A percentile compares a stretch with the other conserved stretches of the same genome.
Evolutionary conservation across 2,113 vertebrate genomes (phyloP).

Genomic region (Opisthocomus hoazin): DNA sequence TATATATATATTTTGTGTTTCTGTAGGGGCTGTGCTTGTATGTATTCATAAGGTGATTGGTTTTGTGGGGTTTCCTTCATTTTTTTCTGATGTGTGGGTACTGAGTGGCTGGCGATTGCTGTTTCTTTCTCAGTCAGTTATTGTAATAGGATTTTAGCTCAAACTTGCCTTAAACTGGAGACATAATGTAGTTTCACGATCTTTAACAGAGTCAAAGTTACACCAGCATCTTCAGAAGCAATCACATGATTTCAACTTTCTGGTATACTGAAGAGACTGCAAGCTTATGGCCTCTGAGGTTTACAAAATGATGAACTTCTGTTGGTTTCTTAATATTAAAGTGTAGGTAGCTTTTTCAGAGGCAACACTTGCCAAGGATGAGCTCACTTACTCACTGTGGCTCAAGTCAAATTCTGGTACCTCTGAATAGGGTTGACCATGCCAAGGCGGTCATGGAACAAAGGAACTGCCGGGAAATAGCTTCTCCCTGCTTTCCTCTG

Average conservation of each 20-base stretch:
- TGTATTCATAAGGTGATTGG: not conserved
- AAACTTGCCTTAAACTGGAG: not conserved
- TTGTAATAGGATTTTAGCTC: not conserved
- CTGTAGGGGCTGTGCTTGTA: not conserved
- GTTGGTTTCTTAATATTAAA: not conserved
- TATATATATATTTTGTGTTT: not conserved
- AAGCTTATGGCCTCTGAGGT: not conserved
- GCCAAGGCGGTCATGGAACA: not conserved
- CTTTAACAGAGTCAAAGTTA: not conserved
- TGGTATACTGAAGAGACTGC: not conserved
- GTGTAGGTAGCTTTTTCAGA: not conserved
- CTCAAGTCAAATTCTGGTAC: not conserved
- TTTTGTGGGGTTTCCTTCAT: not conserved
- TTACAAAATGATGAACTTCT: not conserved
- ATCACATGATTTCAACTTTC: not conserved
- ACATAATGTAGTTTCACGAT: not conserved
- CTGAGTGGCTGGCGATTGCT: not conserved
- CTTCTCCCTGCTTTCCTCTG: not conserved
- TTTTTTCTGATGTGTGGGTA: not conserved
- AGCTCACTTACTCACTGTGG: not conserved
- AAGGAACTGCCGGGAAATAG: accelerated
- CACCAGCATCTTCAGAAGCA: not conserved
- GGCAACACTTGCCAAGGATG: not conserved
- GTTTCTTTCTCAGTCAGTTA: not conserved
- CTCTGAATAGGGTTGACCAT: accelerated